Base-by-base conservation (phyloP, 2,797 vertebrate species). In the Alca torda region DNA sequence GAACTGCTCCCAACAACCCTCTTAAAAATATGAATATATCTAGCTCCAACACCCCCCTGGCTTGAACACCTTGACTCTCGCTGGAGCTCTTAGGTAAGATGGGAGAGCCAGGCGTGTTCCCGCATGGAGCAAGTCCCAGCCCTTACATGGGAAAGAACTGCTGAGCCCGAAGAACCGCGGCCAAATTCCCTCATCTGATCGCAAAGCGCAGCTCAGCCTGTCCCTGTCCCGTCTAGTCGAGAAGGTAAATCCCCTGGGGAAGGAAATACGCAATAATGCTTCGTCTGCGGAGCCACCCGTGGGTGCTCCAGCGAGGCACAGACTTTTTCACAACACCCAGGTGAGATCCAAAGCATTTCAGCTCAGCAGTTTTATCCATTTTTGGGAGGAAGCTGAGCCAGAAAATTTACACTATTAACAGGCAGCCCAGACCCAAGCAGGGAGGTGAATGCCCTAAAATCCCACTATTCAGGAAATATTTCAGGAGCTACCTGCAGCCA, bases 221-320 rank as follows among this genome's bases (percentile, higher is more conserved):
- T 23, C 57, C 88, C 79, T 20, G 43, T 28, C 64, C 75, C 6
- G 0, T 6, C 43, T 35, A 11, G 4, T 17, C 11, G 6, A 73
- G 73, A 63, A 60, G 65, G 46, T 26, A 53, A 76, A 74, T 21
- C 50, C 73, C 50, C 67, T 10, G 31, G 28, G 70, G 39, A 85
- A 57, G 85, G 35, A 53, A 45, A 45, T 0, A 10, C 0, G 5
- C 57, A 37, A 19, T 2, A 1, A 43, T 0, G 4, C 26, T 72
- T 8, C 14, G 69, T 31, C 48, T 86, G 64, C 61, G 56, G 64
- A 70, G 51, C 50, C 57, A 78, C 37, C 18, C 1, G 0, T 0
- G 50, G 45, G 41, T 59, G 76, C 43, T 59, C 63, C 0, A 0
- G 33, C 5, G 10, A 87, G 4, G 45, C 41, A 16, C n/a, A 37